phyloP scores from a whole-genome alignment of 2,113 vertebrate species.

The Nipponia nippon region DNA sequence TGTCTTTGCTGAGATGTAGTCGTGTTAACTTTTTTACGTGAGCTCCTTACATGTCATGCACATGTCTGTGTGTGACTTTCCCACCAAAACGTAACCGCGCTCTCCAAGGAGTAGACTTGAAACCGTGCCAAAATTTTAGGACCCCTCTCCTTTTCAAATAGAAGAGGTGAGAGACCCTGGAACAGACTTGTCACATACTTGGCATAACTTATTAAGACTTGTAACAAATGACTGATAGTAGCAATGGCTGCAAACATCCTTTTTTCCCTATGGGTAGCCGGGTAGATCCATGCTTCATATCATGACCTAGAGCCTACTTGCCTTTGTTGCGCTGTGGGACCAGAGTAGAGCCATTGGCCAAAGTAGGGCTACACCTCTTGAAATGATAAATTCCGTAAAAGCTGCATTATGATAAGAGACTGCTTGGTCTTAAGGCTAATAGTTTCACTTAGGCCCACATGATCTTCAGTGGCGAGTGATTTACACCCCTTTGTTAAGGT shows the following conservation, averaged over 20 bases:
- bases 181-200: neutral
- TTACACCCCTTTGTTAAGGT: fast-evolving
- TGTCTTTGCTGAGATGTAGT: neutral
- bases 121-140: neutral
- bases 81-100: neutral
- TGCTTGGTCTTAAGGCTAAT: neutral
- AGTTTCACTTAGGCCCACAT: neutral
- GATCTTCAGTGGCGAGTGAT: neutral
- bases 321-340: neutral
- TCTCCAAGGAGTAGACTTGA: neutral
- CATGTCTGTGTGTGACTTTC: neutral
- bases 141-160: neutral
- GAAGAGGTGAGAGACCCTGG: neutral
- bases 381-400: neutral
- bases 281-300: fast-evolving
- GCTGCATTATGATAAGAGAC: neutral
- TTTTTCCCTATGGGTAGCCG: fast-evolving
- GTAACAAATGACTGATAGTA: neutral
- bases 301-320: neutral
- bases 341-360: neutral
- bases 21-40: neutral
- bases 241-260: neutral
- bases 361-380: neutral
- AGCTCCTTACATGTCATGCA: neutral
- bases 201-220: neutral